These are phyloP conservation scores for Latrodectus elegans DNA, from an alignment of 2,888 invertebrate genomes.

Conservation along the genomic window DNA sequence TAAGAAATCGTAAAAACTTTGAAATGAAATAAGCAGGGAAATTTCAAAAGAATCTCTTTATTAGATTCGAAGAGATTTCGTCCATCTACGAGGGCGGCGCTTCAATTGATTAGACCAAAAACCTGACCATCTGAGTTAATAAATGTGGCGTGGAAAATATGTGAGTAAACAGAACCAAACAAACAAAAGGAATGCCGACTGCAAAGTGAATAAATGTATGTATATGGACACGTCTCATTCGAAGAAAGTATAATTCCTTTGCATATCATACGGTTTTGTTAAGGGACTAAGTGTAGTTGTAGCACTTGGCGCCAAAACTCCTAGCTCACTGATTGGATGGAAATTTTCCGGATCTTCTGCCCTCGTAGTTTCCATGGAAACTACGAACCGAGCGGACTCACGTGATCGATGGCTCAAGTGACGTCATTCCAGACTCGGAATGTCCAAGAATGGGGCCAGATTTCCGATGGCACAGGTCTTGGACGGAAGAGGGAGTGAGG, in stretches of 20 bases:
- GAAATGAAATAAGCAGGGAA: too few species aligned
- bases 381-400: constrained; percentile 49
- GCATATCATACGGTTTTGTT: not conserved
- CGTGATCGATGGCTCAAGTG: constrained; percentile 65
- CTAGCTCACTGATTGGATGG: constrained; percentile 67
- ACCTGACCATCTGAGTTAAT: too few species aligned
- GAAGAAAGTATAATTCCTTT: not conserved
- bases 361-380: constrained; percentile 56
- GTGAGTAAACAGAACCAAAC: too few species aligned
- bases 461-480: constrained; percentile 27
- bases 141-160: too few species aligned
- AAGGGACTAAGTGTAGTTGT: constrained; percentile 48
- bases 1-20: too few species aligned
- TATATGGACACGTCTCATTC: too few species aligned
- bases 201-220: too few species aligned
- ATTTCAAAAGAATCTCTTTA: too few species aligned
- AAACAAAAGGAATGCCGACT: too few species aligned
- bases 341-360: constrained; percentile 67
- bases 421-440: constrained; percentile 57
- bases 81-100: too few species aligned
- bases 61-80: too few species aligned
- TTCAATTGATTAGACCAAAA: too few species aligned
- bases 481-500: constrained; percentile 11
- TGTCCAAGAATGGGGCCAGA: constrained; percentile 37
- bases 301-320: constrained; percentile 67